Base-by-base conservation (phyloP, 2,888 invertebrate species). In the Diabrotica balteata region DNA sequence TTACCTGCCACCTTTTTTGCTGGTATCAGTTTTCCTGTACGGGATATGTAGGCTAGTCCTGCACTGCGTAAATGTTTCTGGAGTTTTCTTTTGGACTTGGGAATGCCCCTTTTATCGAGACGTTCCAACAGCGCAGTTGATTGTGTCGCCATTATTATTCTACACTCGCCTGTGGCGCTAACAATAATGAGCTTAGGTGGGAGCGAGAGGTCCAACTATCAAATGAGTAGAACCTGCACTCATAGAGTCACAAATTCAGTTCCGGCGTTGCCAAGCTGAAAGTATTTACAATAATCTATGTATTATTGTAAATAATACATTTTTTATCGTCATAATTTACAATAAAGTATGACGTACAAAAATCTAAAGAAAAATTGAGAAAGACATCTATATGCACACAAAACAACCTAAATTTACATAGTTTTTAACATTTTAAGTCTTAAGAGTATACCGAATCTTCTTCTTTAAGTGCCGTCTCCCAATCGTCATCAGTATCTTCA, bases 1-100 rank as follows among this genome's bases (percentile, higher is more conserved):
- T 75, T 79, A 85, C 85, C 85, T 84, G 85, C 83, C 67, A 86
- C 85, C 79, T 80, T 82, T 79, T 86, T 86, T 44, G 86, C 86
- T 60, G 85, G 85, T 74, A 86, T 84, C 69, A 85, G 78, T 80
- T 85, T 85, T 68, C 86, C 86, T 57, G 85, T 85, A 70, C 85
- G 78, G 67, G 85, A 85, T 74, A 86, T 83, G 81, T 86, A 86
- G 72, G 85, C 85, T 76, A 84, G 77, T 58, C 86, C 86, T 70
- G 84, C 83, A 75, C 84, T 84, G 63, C 85, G 81, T 67, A 85
- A 79, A 76, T 85, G 84, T 78, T 85, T 85, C 76, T 85, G 85
- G 66, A 85, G 76, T 81, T 84, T 85, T 78, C 85, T 79, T 77
- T 85, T 85, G 72, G 83, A 83, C 73, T 84, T 83, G 67, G 84